Percentiles rank a stretch among this genome's conserved stretches.
Evolutionary conservation across 1,140 invertebrate species (phyloP).

Genomic region (Chelonus insularis): DNA sequence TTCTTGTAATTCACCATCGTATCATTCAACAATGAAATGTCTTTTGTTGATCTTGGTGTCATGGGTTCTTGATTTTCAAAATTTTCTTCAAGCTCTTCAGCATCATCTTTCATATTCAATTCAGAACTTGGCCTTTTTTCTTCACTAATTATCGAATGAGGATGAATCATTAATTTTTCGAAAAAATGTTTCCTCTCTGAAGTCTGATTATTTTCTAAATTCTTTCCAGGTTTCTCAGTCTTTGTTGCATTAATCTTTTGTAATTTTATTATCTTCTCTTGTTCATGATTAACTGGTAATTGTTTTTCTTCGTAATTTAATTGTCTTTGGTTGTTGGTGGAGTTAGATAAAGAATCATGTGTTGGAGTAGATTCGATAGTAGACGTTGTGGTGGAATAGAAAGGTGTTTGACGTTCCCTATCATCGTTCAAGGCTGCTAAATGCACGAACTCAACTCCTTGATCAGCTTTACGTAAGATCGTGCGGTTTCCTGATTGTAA

Average conservation of each 20-base stretch:
- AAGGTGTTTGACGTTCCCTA: conserved; percentile 21
- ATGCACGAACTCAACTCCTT: conserved; percentile 17
- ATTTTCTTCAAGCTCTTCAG: conserved; percentile 4
- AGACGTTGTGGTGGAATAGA: conserved; percentile 16
- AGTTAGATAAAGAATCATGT: background rate
- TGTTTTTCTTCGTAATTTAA: conserved; percentile 2
- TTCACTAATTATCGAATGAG: background rate
- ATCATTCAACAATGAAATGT: conserved; percentile 46
- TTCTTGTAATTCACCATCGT: conserved; percentile 46
- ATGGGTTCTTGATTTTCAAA: conserved; percentile 11
- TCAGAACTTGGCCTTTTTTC: background rate
- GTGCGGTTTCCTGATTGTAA: conserved; percentile 23
- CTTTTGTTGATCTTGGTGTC: conserved; percentile 3
- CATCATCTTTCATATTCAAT: conserved; percentile 21
- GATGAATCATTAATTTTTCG: conserved; percentile 1
- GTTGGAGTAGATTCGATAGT: background rate
- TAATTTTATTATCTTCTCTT: background rate
- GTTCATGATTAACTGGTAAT: background rate
- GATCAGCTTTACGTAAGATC: conserved; percentile 28
- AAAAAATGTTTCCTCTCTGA: conserved; percentile 1
- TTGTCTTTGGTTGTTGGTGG: background rate
- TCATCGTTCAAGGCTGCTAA: conserved; percentile 20
- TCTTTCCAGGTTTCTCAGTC: too few relatives aligned
- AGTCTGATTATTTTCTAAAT: background rate
- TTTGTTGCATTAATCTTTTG: background rate